These are phyloP conservation scores for Tadarida brasiliensis DNA, from an alignment of 2,797 vertebrate species.

Conservation along the genomic window DNA sequence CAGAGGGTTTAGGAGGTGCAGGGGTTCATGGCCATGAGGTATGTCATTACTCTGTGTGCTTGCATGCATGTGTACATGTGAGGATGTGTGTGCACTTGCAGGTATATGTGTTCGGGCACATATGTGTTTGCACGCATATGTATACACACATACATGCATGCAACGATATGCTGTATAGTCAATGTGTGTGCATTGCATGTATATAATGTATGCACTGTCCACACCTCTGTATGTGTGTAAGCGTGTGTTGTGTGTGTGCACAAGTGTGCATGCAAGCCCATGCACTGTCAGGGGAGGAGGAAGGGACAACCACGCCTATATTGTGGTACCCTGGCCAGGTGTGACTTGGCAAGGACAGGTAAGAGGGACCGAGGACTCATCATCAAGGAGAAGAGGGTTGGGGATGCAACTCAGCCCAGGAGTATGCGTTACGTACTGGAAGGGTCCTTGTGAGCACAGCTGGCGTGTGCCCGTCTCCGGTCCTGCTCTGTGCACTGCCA, in stretches of 20 bases:
- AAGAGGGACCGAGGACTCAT: not conserved
- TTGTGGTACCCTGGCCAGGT: not conserved
- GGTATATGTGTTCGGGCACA: not conserved
- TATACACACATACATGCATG: not conserved
- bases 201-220: too few relatives aligned
- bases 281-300: not conserved
- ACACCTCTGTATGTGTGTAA: not conserved
- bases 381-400: not conserved
- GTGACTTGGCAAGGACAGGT: not conserved
- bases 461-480: accelerated
- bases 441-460: not conserved
- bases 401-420: not conserved
- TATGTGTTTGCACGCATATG: not conserved
- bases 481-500: accelerated
- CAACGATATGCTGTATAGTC: not conserved
- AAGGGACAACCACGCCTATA: not conserved
- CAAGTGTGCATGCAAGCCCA: accelerated
- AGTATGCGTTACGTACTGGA: accelerated
- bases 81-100: too few relatives aligned
- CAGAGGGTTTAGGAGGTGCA: not conserved
- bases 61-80: not conserved
- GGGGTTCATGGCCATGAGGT: not conserved
- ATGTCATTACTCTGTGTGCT: not conserved
- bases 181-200: too few relatives aligned
- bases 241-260: not conserved